These are phyloP conservation scores for Zootoca vivipara DNA, from an alignment of 2,113 vertebrate genomes.

Conservation along the genomic window DNA sequence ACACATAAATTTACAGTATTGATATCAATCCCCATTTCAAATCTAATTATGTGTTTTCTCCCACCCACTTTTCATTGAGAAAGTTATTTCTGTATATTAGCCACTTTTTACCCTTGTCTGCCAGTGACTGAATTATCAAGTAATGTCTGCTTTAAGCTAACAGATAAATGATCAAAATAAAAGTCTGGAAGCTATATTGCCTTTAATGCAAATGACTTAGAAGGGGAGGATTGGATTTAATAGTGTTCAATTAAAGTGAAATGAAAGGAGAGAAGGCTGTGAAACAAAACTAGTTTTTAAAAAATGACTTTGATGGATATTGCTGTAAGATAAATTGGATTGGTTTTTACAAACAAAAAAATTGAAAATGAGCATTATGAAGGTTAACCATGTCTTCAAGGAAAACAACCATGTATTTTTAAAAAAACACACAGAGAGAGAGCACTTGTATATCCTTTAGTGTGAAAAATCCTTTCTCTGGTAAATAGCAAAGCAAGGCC, in stretches of 20 bases:
- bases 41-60: conserved; percentile 17
- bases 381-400: not conserved
- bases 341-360: not conserved
- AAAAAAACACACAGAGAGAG: not conserved
- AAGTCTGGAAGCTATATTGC: conserved; percentile 26
- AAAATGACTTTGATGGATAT: conserved; percentile 16
- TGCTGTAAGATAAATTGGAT: rapidly evolving
- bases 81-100: conserved; percentile 32
- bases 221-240: conserved; percentile 22
- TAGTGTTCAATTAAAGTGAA: conserved; percentile 51
- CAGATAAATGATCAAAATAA: not conserved
- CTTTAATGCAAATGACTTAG: conserved; percentile 48
- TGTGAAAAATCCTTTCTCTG: not conserved
- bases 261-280: conserved; percentile 27
- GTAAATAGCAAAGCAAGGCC: not conserved
- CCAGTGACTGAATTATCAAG: conserved; percentile 12
- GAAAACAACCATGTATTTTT: not conserved
- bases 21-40: not conserved
- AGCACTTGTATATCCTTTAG: not conserved
- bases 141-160: conserved; percentile 23
- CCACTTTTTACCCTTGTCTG: conserved; percentile 40
- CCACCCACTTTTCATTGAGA: not conserved
- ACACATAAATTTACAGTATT: rapidly evolving
- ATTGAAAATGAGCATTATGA: not conserved
- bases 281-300: not conserved